Evolutionary conservation across 1,140 invertebrate species (phyloP).

Genomic region (Augochlora pura): DNA sequence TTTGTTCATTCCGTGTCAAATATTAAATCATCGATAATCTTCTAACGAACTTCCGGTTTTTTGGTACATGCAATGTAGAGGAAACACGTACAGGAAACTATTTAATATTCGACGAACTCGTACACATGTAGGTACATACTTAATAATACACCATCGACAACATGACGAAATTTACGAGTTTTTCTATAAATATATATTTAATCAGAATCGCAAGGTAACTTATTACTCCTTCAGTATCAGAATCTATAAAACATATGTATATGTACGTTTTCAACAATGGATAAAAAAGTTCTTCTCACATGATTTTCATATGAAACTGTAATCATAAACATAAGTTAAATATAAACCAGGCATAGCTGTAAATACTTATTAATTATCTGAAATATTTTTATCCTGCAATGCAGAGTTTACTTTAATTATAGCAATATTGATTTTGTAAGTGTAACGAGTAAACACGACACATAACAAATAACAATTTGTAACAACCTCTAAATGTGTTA

Average conservation of each 20-base stretch:
- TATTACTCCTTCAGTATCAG: background rate
- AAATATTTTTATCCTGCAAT: background rate
- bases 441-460: background rate
- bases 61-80: background rate
- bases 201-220: background rate
- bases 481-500: background rate
- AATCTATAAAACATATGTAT: background rate
- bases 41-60: slow-evolving; percentile 8
- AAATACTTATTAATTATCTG: background rate
- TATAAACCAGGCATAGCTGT: background rate
- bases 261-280: background rate
- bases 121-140: slow-evolving; percentile 26
- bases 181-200: background rate
- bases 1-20: background rate
- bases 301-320: background rate
- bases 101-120: slow-evolving; percentile 39
- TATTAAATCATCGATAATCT: background rate
- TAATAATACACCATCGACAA: slow-evolving; percentile 11
- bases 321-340: background rate
- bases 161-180: slow-evolving; percentile 35
- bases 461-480: background rate
- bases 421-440: background rate
- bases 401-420: background rate
- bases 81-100: slow-evolving; percentile 29
- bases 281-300: background rate